These are phyloP conservation scores for Melanargia galathea DNA, from an alignment of 2,888 invertebrate genomes.

Conservation along the genomic window DNA sequence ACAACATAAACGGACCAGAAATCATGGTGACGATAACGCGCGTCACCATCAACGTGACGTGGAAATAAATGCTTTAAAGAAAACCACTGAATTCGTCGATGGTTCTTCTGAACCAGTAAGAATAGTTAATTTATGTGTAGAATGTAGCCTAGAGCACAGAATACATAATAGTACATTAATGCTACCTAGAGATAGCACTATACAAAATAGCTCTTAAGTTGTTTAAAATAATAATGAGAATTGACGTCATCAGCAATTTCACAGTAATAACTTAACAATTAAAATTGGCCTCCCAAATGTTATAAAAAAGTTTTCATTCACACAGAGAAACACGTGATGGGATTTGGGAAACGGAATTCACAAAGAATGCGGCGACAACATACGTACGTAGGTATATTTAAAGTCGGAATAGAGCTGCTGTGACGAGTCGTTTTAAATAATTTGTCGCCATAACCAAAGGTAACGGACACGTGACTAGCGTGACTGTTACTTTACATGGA, in stretches of 20 bases:
- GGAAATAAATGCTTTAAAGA: too few relatives aligned
- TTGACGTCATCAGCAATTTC: not conserved
- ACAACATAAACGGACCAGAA: not conserved
- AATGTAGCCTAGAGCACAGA: too few relatives aligned
- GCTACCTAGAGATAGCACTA: not conserved
- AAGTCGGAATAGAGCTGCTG: not conserved
- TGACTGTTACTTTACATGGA: not conserved
- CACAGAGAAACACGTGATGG: not conserved
- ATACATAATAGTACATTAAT: not conserved
- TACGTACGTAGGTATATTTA: not conserved
- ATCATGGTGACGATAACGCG: not conserved
- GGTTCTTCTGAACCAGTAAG: not conserved
- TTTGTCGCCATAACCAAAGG: conserved; percentile 4
- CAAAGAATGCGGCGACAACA: not conserved
- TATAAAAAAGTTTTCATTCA: not conserved
- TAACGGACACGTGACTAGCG: not conserved
- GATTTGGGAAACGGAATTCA: conserved; percentile 4
- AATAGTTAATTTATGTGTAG: too few relatives aligned
- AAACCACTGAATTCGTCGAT: not conserved
- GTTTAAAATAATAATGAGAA: not conserved
- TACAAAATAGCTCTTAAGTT: not conserved
- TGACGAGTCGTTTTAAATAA: not conserved
- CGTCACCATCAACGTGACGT: not conserved
- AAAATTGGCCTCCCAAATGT: not conserved
- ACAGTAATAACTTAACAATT: not conserved